phyloP scores from a whole-genome alignment of 2,888 invertebrate genomes.

The Drosophila affinis region DNA sequence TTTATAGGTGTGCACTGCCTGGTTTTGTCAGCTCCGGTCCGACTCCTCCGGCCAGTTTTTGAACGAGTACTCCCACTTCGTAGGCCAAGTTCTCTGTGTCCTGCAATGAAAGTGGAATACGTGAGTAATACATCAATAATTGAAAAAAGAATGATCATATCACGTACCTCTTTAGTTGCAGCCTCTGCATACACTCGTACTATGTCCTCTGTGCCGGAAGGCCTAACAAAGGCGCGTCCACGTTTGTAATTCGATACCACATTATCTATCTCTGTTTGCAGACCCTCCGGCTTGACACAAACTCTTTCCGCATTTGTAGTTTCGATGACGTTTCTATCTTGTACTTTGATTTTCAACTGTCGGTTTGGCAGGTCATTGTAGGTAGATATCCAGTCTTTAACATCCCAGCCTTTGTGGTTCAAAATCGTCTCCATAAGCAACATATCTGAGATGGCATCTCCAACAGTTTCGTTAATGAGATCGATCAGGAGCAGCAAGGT shows the following conservation, averaged over 20 bases:
- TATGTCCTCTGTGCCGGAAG: constrained; percentile 99
- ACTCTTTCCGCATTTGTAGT: constrained; percentile 95
- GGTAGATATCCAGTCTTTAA: constrained; percentile 90
- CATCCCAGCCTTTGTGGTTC: constrained; percentile 91
- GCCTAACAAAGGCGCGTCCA: constrained; percentile 95
- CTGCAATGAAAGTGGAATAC: constrained; percentile 61
- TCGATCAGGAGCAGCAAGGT: constrained; percentile 89
- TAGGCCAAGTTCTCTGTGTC: constrained; percentile 89
- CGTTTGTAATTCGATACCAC: constrained; percentile 88
- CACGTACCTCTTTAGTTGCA: constrained; percentile 87
- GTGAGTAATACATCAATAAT: background rate
- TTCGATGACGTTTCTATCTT: constrained; percentile 92
- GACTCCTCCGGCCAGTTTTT: constrained; percentile 91
- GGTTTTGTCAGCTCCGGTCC: constrained; percentile 86
- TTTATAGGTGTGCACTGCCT: constrained; percentile 80
- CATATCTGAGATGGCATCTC: constrained; percentile 98
- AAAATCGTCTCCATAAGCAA: constrained; percentile 96
- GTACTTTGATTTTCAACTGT: constrained; percentile 93
- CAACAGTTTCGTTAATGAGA: constrained; percentile 96
- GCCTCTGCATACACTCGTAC: constrained; percentile 98
- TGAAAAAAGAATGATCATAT: background rate
- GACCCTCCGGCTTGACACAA: constrained; percentile 91
- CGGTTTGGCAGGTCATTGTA: constrained; percentile 95
- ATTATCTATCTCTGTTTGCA: constrained; percentile 92
- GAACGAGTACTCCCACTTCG: constrained; percentile 90